phyloP scores from a whole-genome alignment of 2,888 invertebrate genomes.

The Craniophora ligustri region DNA sequence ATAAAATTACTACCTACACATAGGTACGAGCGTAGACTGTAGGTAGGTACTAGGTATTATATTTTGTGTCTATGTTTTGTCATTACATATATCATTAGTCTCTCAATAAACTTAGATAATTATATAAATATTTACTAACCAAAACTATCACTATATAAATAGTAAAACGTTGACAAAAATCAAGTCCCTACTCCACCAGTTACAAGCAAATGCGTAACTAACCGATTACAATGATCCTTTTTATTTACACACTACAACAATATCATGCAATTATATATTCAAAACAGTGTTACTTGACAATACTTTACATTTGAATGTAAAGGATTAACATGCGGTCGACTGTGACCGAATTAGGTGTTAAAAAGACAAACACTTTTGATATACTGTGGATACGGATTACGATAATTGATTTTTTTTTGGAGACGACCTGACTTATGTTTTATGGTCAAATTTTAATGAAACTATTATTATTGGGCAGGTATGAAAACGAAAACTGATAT shows the following conservation, averaged over 20 bases:
- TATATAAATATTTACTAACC: too few species aligned
- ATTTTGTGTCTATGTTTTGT: too few species aligned
- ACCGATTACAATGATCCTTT: constrained; percentile 61
- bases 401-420: constrained; percentile 21
- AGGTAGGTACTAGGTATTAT: too few species aligned
- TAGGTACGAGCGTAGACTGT: too few species aligned
- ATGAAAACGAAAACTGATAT: too few species aligned
- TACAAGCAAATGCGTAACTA: constrained; percentile 46
- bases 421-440: constrained; percentile 7
- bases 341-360: constrained; percentile 58
- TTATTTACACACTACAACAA: constrained; percentile 71
- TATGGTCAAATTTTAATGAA: constrained; percentile 1
- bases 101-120: too few species aligned
- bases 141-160: not conserved
- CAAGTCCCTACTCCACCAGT: constrained; percentile 1
- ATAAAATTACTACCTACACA: too few species aligned
- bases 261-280: constrained; percentile 80
- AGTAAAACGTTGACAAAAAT: not conserved
- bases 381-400: constrained; percentile 46
- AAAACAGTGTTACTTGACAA: constrained; percentile 62
- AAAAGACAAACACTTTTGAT: constrained; percentile 56
- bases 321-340: constrained; percentile 60
- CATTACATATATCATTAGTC: too few species aligned
- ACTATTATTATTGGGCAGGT: not conserved
- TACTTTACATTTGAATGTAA: constrained; percentile 70